Conservation (phyloP, 2,797 vertebrate species). For the Melanotaenia pygmaea region DNA sequence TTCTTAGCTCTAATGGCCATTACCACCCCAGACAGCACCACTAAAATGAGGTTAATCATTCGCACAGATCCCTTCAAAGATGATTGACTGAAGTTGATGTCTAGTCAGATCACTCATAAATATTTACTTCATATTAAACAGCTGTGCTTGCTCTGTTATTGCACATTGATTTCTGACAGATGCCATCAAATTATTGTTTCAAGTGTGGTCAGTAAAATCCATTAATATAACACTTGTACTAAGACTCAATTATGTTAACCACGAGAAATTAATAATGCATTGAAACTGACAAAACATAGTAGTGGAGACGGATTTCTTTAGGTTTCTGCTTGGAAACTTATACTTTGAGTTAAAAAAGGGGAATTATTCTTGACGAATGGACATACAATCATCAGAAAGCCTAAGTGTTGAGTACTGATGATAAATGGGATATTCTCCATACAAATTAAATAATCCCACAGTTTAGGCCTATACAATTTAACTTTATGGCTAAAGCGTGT, state of each 20-base stretch:
- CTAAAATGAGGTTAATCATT: constrained; percentile 99
- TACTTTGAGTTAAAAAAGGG: constrained; percentile 4
- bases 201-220: constrained; percentile 75
- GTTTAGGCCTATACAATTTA: constrained; percentile 40
- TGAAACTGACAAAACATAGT: constrained; percentile 40
- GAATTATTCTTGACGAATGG: constrained; percentile 12
- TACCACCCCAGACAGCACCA: constrained; percentile 93
- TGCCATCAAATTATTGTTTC: constrained; percentile 82
- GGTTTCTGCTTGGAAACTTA: constrained; percentile 17
- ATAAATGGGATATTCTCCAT: constrained; percentile 2
- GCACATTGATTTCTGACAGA: constrained; percentile 92
- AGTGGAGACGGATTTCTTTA: constrained; percentile 20
- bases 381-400: constrained; percentile 26
- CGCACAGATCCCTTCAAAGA: constrained; percentile 94
- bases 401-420: constrained; percentile 1
- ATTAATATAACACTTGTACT: constrained; percentile 66
- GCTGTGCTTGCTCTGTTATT: constrained; percentile 90
- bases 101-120: constrained; percentile 99
- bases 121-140: constrained; percentile 97
- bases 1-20: constrained; percentile 93
- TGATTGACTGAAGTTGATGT: constrained; percentile 98
- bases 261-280: constrained; percentile 72
- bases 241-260: constrained; percentile 68
- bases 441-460: constrained; percentile 37
- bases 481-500: constrained; percentile 54